phyloP scores from a whole-genome alignment of 1,140 invertebrate genomes.

The Drosophila micromelanica region DNA sequence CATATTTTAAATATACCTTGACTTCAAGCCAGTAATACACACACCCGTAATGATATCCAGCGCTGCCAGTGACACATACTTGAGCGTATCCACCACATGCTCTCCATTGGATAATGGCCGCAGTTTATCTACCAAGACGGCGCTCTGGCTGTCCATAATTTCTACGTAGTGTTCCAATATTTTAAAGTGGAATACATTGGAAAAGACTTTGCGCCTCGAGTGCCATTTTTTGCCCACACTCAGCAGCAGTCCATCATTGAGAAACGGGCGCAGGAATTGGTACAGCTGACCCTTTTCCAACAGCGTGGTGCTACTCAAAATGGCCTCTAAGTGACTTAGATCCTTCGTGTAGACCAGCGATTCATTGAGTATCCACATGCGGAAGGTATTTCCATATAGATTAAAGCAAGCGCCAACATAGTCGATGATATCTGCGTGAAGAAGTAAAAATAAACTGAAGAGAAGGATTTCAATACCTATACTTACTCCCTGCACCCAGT shows the following conservation, averaged over 20 bases:
- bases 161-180: constrained; percentile 91
- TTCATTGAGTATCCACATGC: constrained; percentile 86
- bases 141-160: constrained; percentile 88
- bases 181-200: constrained; percentile 93
- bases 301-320: constrained; percentile 61
- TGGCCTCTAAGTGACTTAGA: constrained; percentile 52
- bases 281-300: constrained; percentile 75
- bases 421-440: constrained; percentile 38
- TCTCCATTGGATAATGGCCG: constrained; percentile 43
- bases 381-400: constrained; percentile 76
- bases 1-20: constrained; percentile 6
- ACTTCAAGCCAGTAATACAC: background rate
- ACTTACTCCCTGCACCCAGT: constrained; percentile 66
- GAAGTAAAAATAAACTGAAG: background rate
- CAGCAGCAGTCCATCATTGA: constrained; percentile 83
- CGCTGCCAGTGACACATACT: constrained; percentile 60
- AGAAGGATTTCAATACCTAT: too few relatives aligned
- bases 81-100: constrained; percentile 45
- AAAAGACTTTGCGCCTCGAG: constrained; percentile 85
- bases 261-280: constrained; percentile 79
- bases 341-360: constrained; percentile 82
- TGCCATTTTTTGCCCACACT: constrained; percentile 75
- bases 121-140: constrained; percentile 86
- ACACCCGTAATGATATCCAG: constrained; percentile 67
- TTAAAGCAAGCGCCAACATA: constrained; percentile 48